Evolutionary conservation across 2,888 invertebrate genomes (phyloP).

Genomic region (Euspilapteryx auroguttella): DNA sequence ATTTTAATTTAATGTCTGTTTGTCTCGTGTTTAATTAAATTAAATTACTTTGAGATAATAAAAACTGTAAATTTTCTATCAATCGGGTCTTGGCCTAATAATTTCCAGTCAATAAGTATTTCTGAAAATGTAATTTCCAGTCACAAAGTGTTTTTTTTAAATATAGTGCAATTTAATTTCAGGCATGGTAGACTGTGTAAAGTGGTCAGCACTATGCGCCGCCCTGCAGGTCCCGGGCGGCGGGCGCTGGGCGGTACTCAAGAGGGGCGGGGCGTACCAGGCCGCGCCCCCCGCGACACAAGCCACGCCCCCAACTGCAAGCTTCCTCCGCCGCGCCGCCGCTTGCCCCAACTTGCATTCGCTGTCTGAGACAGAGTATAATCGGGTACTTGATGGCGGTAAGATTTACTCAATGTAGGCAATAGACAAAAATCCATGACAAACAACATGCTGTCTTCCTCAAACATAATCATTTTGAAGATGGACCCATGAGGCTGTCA

Average conservation of each 20-base stretch:
- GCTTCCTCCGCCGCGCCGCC: slow-evolving; percentile 16
- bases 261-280: slow-evolving; percentile 75
- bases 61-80: too few species aligned
- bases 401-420: too few species aligned
- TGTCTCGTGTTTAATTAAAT: too few species aligned
- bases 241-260: slow-evolving; percentile 75
- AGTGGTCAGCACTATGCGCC: slow-evolving; percentile 55
- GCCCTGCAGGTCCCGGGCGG: slow-evolving; percentile 59
- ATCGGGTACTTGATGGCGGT: slow-evolving; percentile 51
- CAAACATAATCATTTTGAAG: too few species aligned
- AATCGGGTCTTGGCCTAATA: too few species aligned
- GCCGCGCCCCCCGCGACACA: slow-evolving; percentile 48
- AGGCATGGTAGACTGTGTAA: slow-evolving; percentile 68
- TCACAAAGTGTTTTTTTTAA: not conserved
- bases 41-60: too few species aligned
- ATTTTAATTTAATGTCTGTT: too few species aligned
- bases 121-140: not conserved
- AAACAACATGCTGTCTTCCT: too few species aligned
- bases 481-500: too few species aligned
- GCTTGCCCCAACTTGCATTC: slow-evolving; percentile 54
- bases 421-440: too few species aligned
- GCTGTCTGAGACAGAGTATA: slow-evolving; percentile 64
- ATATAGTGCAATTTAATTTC: slow-evolving; percentile 7
- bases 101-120: too few species aligned
- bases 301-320: too few species aligned